Evolutionary conservation across 2,113 vertebrate species (phyloP), one percentile per base, ranked within the genome.

Genomic region (Cisticola juncidis): DNA sequence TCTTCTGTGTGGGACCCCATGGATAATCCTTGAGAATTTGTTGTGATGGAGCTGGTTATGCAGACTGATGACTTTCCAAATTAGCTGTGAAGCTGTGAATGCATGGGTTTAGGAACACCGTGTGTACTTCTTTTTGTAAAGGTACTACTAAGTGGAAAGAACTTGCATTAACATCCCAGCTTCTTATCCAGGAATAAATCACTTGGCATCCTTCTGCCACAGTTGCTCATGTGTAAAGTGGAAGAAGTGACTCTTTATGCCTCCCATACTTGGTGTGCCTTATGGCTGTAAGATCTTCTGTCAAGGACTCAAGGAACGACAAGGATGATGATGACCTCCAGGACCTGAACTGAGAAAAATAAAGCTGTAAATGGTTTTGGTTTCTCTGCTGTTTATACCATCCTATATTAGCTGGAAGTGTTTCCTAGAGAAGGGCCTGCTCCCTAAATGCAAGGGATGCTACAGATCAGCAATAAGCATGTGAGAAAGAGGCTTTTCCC

Each of bases 41-140:
- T 83, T 88, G 25, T 48, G 51, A 58, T 86, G 74, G 53, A 81
- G 36, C 10, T 71, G 36, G 16, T 79, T 89, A 48, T 62, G 23
- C 35, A 31, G 68, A 57, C 33, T 73, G 26, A 19, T 81, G 48
- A 60, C 40, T 81, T 66, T 74, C 53, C 56, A 71, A 81, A 87
- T 65, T 40, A 79, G 15, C 38, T 84, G 36, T 61, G 81, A 94
- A 89, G 9, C 0, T 2, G 48, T 40, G 56, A 48, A 14, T 33
- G 14, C 22, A 25, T 0, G 0, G 9, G 36, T 74, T 54, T 68
- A 79, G 31, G 54, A 78, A 33, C 1, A 36, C 3, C 2, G 0
- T 14, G 7, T n/a, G 21, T 48, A 56, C 6, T 16, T 26, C 35
- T 66, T 68, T 68, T 33, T 25, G 28, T 61, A 38, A 69, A 79